Evolutionary conservation across 2,113 vertebrate species (phyloP), one percentile per base, ranked within the genome.

Genomic region (Sula dactylatra): DNA sequence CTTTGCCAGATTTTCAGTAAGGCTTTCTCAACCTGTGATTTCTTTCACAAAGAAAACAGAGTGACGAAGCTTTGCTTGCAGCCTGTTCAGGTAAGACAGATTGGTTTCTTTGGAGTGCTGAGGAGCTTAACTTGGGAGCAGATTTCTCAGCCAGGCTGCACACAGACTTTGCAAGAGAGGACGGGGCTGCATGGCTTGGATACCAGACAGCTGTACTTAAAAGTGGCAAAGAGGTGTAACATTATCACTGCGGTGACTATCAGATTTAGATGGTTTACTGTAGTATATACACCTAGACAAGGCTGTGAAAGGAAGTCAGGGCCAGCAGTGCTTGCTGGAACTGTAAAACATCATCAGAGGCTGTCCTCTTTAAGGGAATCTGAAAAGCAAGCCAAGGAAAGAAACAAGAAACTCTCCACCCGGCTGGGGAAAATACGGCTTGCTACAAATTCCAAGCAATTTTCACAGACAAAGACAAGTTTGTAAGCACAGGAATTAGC

Each of bases 391-490:
- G 83, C 69, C 91, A 91, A 88, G 71, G 54, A 80, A 71, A 82
- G 49, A 85, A 90, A 88, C 58, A 86, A 77, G 72, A 45, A 94
- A 64, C 56, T 76, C 56, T 59, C 42, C 0, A 17, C 59, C 66
- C 3, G 11, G 38, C 54, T 78, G 80, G 55, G 83, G 82, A 88
- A 92, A 95, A 70, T 31, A 80, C 2, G 31, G 66, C 66, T 93
- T 56, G 73, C 74, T 93, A 64, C 29, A 89, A 93, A 94, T 95
- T 93, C 95, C 95, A 94, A 85, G 93, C 86, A 76, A 83, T 96
- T 89, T 94, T 96, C 69, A 56, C 0, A 4, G 86, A 97, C 93
- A 97, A 96, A 96, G 94, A 38, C 77, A 94, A 95, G 73, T 96
- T 95, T 93, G 52, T 96, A 71, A 83, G 94, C 2, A 7, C n/a